Conservation (phyloP, 2,888 invertebrate genomes). For the Dimorphilus gyrociliatus region DNA sequence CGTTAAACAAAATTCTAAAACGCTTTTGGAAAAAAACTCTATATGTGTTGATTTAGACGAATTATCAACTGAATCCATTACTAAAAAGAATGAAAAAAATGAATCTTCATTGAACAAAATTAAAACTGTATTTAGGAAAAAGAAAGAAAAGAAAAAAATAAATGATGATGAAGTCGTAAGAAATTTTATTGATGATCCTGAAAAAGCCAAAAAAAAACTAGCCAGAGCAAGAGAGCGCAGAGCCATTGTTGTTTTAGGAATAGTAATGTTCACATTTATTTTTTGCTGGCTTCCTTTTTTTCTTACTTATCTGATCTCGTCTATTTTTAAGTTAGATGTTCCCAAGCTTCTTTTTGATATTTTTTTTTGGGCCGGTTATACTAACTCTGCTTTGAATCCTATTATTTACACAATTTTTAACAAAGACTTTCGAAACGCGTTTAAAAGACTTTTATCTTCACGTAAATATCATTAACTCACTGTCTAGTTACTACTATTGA, state of each 20-base stretch:
- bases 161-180: too few species aligned
- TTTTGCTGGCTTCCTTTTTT: slow-evolving; percentile 99
- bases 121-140: too few species aligned
- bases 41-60: too few species aligned
- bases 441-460: too few species aligned
- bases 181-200: slow-evolving; percentile 64
- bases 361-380: slow-evolving; percentile 91
- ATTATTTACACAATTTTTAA: slow-evolving; percentile 87
- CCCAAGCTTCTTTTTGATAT: slow-evolving; percentile 51
- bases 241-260: slow-evolving; percentile 83
- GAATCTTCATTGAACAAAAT: too few species aligned
- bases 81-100: too few species aligned
- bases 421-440: slow-evolving; percentile 88
- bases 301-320: slow-evolving; percentile 41
- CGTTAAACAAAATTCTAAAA: too few species aligned
- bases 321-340: slow-evolving; percentile 28
- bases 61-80: too few species aligned
- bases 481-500: too few species aligned
- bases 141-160: too few species aligned
- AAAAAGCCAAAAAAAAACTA: slow-evolving; percentile 74
- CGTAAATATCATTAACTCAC: too few species aligned
- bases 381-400: slow-evolving; percentile 88
- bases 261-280: slow-evolving; percentile 97
- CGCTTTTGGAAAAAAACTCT: too few species aligned
- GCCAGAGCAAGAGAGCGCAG: slow-evolving; percentile 89